These are phyloP conservation scores for Pelvicachromis taeniatus DNA, from an alignment of 2,113 vertebrate species.

Conservation along the genomic window DNA sequence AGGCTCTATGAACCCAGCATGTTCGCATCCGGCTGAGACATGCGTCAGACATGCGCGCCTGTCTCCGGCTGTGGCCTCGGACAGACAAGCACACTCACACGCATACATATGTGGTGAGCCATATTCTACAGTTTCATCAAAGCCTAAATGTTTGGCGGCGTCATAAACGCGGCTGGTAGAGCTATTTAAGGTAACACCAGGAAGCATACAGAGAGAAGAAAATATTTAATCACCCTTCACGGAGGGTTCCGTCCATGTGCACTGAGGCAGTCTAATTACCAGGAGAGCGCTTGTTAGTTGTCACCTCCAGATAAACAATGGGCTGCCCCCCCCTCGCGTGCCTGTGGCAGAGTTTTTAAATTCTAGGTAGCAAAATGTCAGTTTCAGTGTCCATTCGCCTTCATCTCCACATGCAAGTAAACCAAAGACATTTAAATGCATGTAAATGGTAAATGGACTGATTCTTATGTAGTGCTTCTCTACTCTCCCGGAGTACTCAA, in stretches of 20 bases:
- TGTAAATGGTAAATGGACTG: not conserved
- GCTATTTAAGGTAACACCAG: slow-evolving; percentile 8
- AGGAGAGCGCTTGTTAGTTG: slow-evolving; percentile 63
- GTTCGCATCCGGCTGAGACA: slow-evolving; percentile 2
- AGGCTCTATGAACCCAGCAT: slow-evolving; percentile 31
- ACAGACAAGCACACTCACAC: not conserved
- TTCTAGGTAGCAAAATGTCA: slow-evolving; percentile 50
- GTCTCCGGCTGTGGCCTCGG: slow-evolving; percentile 15
- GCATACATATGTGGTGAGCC: not conserved
- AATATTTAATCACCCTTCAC: slow-evolving; percentile 53
- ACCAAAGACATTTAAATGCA: not conserved
- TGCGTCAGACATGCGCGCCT: slow-evolving; percentile 37
- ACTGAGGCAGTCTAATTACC: slow-evolving; percentile 63
- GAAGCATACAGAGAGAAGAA: not conserved
- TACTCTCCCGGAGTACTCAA: too few relatives aligned
- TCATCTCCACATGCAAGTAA: not conserved
- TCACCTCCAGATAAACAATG: slow-evolving; percentile 66
- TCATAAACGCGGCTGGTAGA: slow-evolving; percentile 19
- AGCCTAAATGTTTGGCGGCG: slow-evolving; percentile 7
- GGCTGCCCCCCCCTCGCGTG: not conserved
- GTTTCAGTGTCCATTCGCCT: slow-evolving; percentile 11
- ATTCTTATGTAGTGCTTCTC: too few relatives aligned
- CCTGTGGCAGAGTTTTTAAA: slow-evolving; percentile 53
- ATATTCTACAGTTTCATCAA: slow-evolving; percentile 29
- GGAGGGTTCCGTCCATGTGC: slow-evolving; percentile 30